Base-by-base conservation (phyloP, 2,113 vertebrate genomes). In the Alethe castanea region DNA sequence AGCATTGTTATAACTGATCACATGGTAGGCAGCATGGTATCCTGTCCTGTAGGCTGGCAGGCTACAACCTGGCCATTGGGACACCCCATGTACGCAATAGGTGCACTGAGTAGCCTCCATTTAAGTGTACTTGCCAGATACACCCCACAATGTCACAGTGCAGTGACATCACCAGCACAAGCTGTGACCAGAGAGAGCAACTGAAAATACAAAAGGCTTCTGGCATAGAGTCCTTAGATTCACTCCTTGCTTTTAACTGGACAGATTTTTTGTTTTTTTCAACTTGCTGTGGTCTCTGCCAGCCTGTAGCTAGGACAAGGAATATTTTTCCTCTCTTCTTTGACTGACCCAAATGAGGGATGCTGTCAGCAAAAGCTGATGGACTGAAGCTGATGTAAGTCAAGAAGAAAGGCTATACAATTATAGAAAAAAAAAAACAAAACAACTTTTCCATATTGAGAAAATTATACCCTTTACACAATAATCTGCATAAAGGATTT, bases 91-190 rank as follows among this genome's bases (percentile, higher is more conserved):
- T 8, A 9, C 35, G 5, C 15, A 38, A 71, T 5, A 7, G 25
- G 22, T n/a, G 22, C 3, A 0, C 5, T 44, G 50, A 69, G 24
- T 24, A 69, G 28, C 5, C 5, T 48, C 44, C 0, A 0, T 38
- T 67, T 81, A 54, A 53, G 67, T 26, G 6, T 29, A 9, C 19
- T 61, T 57, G 33, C 64, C 16, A 67, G 78, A 79, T 59, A 53
- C 28, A 81, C 7, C 19, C 16, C 29, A n/a, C 1, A 2, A 5
- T 24, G n/a, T 38, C 50, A 29, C 4, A 36, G 23, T 2, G 0
- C 9, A 80, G 54, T 23, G 36, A 47, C 11, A 72, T 8, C 38
- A 48, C 22, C 47, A 67, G 54, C 22, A 86, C 13, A 50, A 64
- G 15, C 11, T n/a, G 14, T 52, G 44, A 69, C 44, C n/a, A 91